A percentile compares a stretch with the other conserved stretches of the same genome.
phyloP scores from a whole-genome alignment of 1,140 invertebrate genomes.

The Ostrea denselamellosa region DNA sequence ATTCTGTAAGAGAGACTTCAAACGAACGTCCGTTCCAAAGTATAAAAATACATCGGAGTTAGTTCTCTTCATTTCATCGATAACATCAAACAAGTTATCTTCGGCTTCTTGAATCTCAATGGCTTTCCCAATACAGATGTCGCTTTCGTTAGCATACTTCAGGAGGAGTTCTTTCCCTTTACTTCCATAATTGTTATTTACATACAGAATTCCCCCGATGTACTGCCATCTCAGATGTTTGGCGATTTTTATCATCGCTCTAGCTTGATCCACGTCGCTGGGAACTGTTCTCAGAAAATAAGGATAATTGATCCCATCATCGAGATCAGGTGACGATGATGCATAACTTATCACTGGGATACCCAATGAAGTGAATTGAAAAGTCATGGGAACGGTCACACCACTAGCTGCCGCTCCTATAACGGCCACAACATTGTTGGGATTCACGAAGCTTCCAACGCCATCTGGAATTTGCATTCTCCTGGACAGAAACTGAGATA shows the following conservation, averaged over 20 bases:
- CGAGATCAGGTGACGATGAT: constrained; percentile 70
- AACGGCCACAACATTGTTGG: constrained; percentile 65
- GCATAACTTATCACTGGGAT: constrained; percentile 82
- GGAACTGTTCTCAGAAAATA: constrained; percentile 75
- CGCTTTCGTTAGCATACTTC: constrained; percentile 69
- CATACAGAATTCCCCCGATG: constrained; percentile 69
- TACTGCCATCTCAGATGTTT: constrained; percentile 76
- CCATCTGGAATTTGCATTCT: constrained; percentile 46
- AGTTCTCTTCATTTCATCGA: constrained; percentile 43
- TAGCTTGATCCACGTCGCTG: constrained; percentile 81
- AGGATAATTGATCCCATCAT: constrained; percentile 71
- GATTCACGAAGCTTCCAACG: constrained; percentile 47
- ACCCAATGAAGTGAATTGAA: constrained; percentile 67
- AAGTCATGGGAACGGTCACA: constrained; percentile 64
- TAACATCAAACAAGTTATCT: constrained; percentile 52
- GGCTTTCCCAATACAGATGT: constrained; percentile 82
- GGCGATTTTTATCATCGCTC: constrained; percentile 86
- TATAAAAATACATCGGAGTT: constrained; percentile 83
- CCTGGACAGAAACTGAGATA: constrained; percentile 65
- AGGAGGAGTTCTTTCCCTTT: constrained; percentile 68
- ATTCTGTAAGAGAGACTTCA: constrained; percentile 79
- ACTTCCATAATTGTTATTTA: constrained; percentile 81
- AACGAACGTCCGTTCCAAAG: constrained; percentile 86
- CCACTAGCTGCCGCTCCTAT: constrained; percentile 69
- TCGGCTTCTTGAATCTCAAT: constrained; percentile 78